Evolutionary conservation across 2,113 vertebrate species (phyloP).

Genomic region (Xenus cinereus): DNA sequence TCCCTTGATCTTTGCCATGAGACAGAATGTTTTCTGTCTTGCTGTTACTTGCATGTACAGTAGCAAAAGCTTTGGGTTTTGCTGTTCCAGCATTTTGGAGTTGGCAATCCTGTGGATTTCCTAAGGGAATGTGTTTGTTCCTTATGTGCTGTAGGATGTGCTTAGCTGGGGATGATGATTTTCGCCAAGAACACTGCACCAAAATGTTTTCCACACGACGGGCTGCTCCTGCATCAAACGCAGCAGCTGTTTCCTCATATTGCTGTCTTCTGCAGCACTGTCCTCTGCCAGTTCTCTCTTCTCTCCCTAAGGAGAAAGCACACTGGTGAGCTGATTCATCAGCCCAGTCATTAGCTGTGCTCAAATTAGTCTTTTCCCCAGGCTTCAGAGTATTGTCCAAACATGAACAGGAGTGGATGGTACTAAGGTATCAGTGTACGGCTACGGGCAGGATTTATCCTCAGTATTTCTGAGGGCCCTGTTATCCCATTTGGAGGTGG

Average conservation of each 20-base stretch:
- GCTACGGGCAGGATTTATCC: neutral
- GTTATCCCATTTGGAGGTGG: neutral
- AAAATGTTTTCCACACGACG: neutral
- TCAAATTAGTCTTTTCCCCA: slow-evolving; percentile 13
- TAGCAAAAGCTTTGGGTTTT: neutral
- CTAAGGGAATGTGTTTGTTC: neutral
- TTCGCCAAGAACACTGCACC: slow-evolving; percentile 31
- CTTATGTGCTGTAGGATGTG: neutral
- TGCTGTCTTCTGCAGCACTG: neutral
- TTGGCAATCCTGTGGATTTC: neutral
- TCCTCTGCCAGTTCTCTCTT: slow-evolving; percentile 38
- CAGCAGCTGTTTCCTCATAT: slow-evolving; percentile 31
- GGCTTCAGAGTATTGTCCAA: neutral
- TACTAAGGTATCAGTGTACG: neutral
- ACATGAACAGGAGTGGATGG: neutral
- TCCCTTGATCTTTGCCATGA: neutral
- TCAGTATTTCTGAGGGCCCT: neutral
- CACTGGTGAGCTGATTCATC: slow-evolving; percentile 51
- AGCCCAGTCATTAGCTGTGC: neutral
- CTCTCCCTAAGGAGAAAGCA: slow-evolving; percentile 9
- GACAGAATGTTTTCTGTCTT: neutral
- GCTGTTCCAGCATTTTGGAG: neutral
- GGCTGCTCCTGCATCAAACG: slow-evolving; percentile 17
- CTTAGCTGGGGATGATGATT: neutral
- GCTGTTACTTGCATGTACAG: neutral